Evolutionary conservation across 2,888 invertebrate genomes (phyloP), one percentile per base, ranked within the genome.

Genomic region (Tricholauxania praeusta): DNA sequence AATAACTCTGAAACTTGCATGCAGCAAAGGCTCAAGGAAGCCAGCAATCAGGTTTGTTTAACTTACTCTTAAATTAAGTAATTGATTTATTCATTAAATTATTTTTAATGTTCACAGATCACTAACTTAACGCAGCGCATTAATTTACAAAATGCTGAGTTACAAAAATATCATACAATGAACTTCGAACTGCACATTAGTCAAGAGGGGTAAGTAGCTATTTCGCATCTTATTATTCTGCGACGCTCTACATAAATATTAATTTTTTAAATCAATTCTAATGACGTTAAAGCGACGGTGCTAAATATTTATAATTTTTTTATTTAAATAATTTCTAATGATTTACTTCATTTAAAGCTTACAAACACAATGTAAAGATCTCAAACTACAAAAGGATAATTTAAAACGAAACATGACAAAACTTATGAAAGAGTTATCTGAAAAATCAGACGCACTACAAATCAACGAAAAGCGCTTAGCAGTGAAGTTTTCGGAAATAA

Each of bases 101-200:
- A 66, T 32, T 32, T 64, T 71, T 7, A 12, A 7, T 70, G 8
- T 48, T 66, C 7, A 3, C 76, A 87, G 81, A 80, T 86, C 5
- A 81, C 82, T 12, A 80, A 80, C 72, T 77, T 83, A 70, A 85
- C 82, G 0, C 87, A 87, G 69, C 79, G 83, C 60, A 80, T 82
- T 17, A 82, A 82, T 72, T 78, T 86, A n/a, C 84, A 85, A 75
- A 85, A 81, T 71, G 84, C 83, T 3, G 85, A 87, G 63, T 70
- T 87, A 49, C 81, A 86, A 60, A 82, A 81, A 67, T 86, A 84
- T 55, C 83, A 86, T 69, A 80, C 80, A 32, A 84, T 83, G 75
- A 87, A 86, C 78, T 87, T 86, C 72, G 85, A 87, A 75, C 73
- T 87, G 72, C 83, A 86, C 72, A 83, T 87, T 51, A 85, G 81